Evolutionary conservation across 2,888 invertebrate genomes (phyloP), one percentile per base, ranked within the genome.

Genomic region (Coremacera marginata): DNA sequence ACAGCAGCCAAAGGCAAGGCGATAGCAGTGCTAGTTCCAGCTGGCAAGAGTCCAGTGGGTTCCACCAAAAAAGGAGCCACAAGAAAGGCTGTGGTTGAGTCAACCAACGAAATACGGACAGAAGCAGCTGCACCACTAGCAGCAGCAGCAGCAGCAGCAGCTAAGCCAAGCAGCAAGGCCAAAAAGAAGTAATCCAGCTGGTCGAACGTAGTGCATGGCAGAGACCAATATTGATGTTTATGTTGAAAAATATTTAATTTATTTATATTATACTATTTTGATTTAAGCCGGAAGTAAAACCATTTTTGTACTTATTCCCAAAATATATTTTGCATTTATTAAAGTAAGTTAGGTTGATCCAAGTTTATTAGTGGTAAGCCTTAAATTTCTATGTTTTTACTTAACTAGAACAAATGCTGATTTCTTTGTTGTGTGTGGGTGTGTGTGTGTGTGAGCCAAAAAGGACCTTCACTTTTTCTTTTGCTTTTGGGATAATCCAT

Each of bases 161-260:
- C 44, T 27, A 73, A 72, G 57, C 14, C 75, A n/a, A 44, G 22
- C 52, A 62, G 60, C 34, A 75, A 75, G n/a, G 34, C 16, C n/a
- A 34, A 19, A 19, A 37, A 37, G 31, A 34, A 14, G n/a, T 16
- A 44, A 44, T 14, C 44, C 44, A 14, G 7, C 44, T 44, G 44
- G 1, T 11, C 1, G 44, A 2, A 14, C 3, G 11, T 44, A 44
- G 44, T 37, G 7, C 1, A 11, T 8, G 37, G 37, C 4, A 8
- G 37, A 4, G 37, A 7, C 37, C 37, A 8, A 37, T 37, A 37
- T 37, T 37, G 11, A 27, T 62, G 19, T 62, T 27, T 5, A 22
- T 62, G 31, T 62, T 62, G n/a, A 55, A 55, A 55, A 55, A 55
- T 44, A 55, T 55, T 55, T 55, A n/a, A 19, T 55, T 55, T 55